A percentile compares a stretch with the other conserved stretches of the same genome.
Conservation (phyloP, 92 coral and sea anemone species). For the Porites evermanni region DNA sequence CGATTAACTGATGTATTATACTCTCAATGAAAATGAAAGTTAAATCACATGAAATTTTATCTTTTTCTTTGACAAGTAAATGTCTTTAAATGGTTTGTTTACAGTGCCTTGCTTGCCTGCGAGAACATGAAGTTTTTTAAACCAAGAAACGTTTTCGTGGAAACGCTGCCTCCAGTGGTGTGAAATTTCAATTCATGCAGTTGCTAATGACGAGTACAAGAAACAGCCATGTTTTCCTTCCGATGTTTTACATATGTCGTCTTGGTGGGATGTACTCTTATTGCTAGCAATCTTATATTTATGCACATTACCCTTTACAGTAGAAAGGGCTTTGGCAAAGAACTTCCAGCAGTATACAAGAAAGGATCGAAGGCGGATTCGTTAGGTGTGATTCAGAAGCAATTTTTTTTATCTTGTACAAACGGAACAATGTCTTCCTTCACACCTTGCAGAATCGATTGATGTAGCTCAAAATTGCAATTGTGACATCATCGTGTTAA, state of each 20-base stretch:
- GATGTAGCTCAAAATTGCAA: constrained; percentile 10
- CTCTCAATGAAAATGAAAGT: no score
- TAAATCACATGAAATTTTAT: no score
- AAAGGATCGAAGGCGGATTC: neutral
- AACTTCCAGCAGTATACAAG: neutral
- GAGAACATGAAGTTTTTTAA: no score
- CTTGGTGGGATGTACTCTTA: neutral
- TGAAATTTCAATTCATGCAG: no score
- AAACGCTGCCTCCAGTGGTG: neutral
- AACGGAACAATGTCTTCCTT: constrained; percentile 28
- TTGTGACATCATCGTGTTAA: constrained; percentile 42
- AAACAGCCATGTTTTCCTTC: neutral
- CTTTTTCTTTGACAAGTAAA: no score
- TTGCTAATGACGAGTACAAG: neutral
- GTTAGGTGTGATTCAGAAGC: neutral
- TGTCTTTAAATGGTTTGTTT: no score
- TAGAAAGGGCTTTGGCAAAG: neutral
- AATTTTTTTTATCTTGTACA: constrained; percentile 6
- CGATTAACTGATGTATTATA: no score
- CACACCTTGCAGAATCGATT: neutral
- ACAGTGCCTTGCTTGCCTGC: no score
- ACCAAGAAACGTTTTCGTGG: no score
- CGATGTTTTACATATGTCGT: neutral
- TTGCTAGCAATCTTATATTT: neutral
- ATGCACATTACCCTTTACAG: neutral